These are phyloP conservation scores for Bos javanicus DNA, from an alignment of 2,113 vertebrate genomes.

Conservation along the genomic window DNA sequence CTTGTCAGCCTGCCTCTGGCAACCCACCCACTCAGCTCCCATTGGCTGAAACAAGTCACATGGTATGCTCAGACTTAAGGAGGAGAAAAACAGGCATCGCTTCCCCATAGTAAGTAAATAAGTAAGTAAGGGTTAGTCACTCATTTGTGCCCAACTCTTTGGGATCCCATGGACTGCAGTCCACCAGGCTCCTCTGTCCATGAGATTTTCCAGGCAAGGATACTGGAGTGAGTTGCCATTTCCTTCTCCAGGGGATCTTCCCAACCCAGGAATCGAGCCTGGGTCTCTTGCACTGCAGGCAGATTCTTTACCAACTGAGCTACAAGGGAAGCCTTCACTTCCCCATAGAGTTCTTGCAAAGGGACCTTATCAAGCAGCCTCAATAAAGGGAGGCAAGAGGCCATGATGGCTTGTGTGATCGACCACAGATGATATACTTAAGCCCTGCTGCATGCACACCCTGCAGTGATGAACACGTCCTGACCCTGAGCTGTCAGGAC, in stretches of 20 bases:
- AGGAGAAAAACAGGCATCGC: not conserved
- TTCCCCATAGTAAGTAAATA: not conserved
- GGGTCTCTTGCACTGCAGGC: not conserved
- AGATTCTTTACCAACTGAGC: not conserved
- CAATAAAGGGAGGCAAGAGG: not conserved
- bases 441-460: not conserved
- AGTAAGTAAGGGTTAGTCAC: too few relatives aligned
- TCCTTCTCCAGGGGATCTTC: not conserved
- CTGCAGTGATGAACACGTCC: not conserved
- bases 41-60: not conserved
- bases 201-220: not conserved
- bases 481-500: accelerated
- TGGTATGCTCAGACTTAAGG: not conserved
- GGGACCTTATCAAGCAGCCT: not conserved
- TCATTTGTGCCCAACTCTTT: too few relatives aligned
- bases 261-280: not conserved
- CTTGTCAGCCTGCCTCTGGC: accelerated
- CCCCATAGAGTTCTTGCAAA: not conserved
- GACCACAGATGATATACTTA: not conserved
- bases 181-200: not conserved
- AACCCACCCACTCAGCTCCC: too few relatives aligned
- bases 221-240: not conserved
- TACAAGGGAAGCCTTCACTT: not conserved
- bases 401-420: not conserved
- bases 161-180: too few relatives aligned